Evolutionary conservation across 1,140 invertebrate genomes (phyloP).

Genomic region (Drepana arcuata): DNA sequence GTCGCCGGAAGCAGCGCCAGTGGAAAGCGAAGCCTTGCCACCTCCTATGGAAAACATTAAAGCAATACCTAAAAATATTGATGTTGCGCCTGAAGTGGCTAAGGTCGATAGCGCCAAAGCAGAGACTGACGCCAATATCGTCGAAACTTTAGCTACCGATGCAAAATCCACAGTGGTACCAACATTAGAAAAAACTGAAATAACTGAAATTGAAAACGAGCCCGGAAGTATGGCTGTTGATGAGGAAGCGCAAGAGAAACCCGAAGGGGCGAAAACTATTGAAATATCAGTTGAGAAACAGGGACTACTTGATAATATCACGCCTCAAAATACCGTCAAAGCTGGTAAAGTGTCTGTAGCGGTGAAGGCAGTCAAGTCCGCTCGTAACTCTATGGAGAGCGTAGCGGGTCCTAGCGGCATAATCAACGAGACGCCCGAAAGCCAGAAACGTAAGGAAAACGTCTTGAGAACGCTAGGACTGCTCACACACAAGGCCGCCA

Average conservation of each 20-base stretch:
- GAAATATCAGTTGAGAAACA: no score
- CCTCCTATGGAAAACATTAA: constrained; percentile 44
- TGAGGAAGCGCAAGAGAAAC: background rate
- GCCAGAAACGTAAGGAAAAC: constrained; percentile 74
- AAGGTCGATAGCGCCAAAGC: constrained; percentile 21
- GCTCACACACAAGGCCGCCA: constrained; percentile 75
- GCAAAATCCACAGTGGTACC: background rate
- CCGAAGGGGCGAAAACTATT: background rate
- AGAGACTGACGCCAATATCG: constrained; percentile 5
- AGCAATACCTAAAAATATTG: constrained; percentile 31
- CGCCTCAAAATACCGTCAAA: no score
- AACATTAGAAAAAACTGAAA: constrained; percentile 2
- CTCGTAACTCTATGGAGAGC: constrained; percentile 20
- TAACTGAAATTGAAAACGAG: constrained; percentile 2
- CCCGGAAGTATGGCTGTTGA: constrained; percentile 1
- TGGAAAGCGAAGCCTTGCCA: constrained; percentile 42
- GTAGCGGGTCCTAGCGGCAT: constrained; percentile 45
- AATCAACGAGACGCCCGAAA: constrained; percentile 71
- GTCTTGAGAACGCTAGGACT: constrained; percentile 77
- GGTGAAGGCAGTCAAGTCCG: constrained; percentile 5
- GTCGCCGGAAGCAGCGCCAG: constrained; percentile 35
- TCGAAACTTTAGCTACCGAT: constrained; percentile 4
- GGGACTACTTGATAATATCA: no score
- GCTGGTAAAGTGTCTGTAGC: constrained; percentile 4
- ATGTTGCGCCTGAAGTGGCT: constrained; percentile 31